A percentile compares a stretch with the other conserved stretches of the same genome.
phyloP scores from a whole-genome alignment of 2,113 vertebrate genomes.

The Brachyhypopomus gauderio region DNA sequence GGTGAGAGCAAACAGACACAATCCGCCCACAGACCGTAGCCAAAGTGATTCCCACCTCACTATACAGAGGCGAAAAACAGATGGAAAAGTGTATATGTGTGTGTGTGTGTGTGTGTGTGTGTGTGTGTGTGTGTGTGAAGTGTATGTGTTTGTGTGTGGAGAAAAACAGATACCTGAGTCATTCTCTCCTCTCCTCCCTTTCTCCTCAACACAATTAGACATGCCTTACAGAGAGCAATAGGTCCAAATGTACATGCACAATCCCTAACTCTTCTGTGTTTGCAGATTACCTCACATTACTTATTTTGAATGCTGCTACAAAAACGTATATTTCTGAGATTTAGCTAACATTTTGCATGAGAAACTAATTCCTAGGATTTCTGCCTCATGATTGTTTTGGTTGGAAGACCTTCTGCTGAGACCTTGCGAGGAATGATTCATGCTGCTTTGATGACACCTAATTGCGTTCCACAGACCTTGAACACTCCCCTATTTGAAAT shows the following conservation, averaged over 20 bases:
- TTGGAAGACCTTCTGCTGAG: not conserved
- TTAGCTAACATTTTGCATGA: slow-evolving; percentile 6
- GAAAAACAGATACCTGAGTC: slow-evolving; percentile 53
- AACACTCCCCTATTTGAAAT: slow-evolving; percentile 24
- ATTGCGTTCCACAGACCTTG: slow-evolving; percentile 41
- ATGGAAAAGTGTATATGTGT: slow-evolving; percentile 64
- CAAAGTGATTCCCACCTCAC: slow-evolving; percentile 71
- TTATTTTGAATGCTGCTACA: not conserved
- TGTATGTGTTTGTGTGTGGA: slow-evolving; percentile 22
- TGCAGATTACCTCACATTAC: not conserved
- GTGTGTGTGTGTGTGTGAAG: slow-evolving; percentile 53
- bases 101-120: slow-evolving; percentile 49
- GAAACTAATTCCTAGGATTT: slow-evolving; percentile 27
- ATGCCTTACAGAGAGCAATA: slow-evolving; percentile 37
- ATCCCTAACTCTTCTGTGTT: slow-evolving; percentile 1
- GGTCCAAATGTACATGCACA: not conserved
- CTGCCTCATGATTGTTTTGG: slow-evolving; percentile 35
- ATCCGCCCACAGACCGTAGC: slow-evolving; percentile 70
- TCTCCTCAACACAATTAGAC: slow-evolving; percentile 32
- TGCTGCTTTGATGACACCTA: slow-evolving; percentile 45
- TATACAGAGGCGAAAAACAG: slow-evolving; percentile 64
- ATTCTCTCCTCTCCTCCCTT: slow-evolving; percentile 49
- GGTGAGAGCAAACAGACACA: slow-evolving; percentile 72
- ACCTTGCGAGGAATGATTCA: slow-evolving; percentile 25
- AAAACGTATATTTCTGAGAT: not conserved